Percentiles rank a stretch among this genome's conserved stretches.
Conservation (phyloP, 2,797 vertebrate species). For the Chromobotia macracanthus region DNA sequence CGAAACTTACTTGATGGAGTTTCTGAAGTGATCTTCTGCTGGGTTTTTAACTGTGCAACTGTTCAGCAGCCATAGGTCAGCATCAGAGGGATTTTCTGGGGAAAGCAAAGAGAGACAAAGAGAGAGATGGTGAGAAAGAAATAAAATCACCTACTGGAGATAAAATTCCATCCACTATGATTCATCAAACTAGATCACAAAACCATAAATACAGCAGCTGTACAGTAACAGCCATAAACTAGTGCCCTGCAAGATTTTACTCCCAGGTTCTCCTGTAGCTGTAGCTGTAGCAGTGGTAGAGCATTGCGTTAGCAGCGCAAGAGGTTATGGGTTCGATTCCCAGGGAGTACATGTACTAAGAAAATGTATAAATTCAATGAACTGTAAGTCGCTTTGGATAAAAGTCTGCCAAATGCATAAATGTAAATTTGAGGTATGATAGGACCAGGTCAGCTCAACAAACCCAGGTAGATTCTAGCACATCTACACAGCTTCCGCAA, state of each 20-base stretch:
- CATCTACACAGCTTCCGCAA: neutral
- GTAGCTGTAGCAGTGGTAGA: too few species aligned
- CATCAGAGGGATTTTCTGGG: conserved; percentile 86
- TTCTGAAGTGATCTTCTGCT: conserved; percentile 97
- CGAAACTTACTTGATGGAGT: conserved; percentile 89
- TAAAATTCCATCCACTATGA: neutral
- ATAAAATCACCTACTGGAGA: neutral
- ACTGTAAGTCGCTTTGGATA: too few species aligned
- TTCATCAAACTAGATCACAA: neutral
- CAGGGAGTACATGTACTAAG: too few species aligned
- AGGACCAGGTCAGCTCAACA: too few species aligned
- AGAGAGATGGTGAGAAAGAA: conserved; percentile 1
- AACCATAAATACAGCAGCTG: neutral
- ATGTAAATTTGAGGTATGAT: too few species aligned
- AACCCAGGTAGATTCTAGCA: too few species aligned
- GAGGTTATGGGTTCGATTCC: too few species aligned
- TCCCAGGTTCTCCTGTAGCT: too few species aligned
- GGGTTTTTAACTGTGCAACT: conserved; percentile 98
- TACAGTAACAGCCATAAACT: neutral
- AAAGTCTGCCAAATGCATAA: too few species aligned
- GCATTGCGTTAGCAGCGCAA: too few species aligned
- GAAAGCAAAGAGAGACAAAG: conserved; percentile 8
- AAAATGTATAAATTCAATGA: too few species aligned
- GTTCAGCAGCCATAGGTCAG: conserved; percentile 95
- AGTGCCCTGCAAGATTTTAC: neutral